Evolutionary conservation across 2,797 vertebrate species (phyloP), one percentile per base, ranked within the genome.

Genomic region (Aldrovandia affinis): DNA sequence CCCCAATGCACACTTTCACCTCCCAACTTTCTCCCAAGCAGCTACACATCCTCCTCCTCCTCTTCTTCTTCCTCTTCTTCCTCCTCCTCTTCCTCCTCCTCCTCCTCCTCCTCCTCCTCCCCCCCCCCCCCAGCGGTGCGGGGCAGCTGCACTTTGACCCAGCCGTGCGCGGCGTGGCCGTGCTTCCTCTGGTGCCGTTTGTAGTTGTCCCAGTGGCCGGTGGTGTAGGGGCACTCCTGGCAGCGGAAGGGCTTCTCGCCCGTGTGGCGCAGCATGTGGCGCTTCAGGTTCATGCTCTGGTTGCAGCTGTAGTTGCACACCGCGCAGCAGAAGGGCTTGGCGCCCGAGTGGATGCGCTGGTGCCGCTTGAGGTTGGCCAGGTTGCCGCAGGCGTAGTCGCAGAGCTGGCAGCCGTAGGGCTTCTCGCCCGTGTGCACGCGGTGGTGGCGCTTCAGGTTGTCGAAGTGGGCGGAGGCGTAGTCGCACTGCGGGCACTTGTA

Each of bases 281-380:
- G 95, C 94, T 99, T 99, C 87, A 99, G 97, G 96, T 99, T 99
- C 98, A 99, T 99, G 93, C 98, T 99, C 97, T 99, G 98, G 94
- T 99, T 99, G 94, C 98, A 99, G 93, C 96, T 98, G 94, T 99
- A 99, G 89, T 93, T 97, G 94, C 98, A 99, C 86, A 98, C 93
- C 80, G 96, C 95, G 83, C 98, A 99, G 92, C 97, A 96, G 91
- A 99, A 99, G 80, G 98, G 98, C 91, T 99, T 99, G 91, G 97
- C 96, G 0, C 98, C 98, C 0, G 97, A 98, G 92, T 99, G 98
- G 91, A 99, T 98, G 44, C 97, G 97, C 91, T 97, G 97, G 0
- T 99, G 98, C 81, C 97, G 95, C 92, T 99, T 99, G 85, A 99
- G 95, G 95, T 99, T 99, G 91, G 97, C 98, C 93, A 99, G 94